Conservation (phyloP, 2,113 vertebrate genomes). For the Phylloscopus trochilus region DNA sequence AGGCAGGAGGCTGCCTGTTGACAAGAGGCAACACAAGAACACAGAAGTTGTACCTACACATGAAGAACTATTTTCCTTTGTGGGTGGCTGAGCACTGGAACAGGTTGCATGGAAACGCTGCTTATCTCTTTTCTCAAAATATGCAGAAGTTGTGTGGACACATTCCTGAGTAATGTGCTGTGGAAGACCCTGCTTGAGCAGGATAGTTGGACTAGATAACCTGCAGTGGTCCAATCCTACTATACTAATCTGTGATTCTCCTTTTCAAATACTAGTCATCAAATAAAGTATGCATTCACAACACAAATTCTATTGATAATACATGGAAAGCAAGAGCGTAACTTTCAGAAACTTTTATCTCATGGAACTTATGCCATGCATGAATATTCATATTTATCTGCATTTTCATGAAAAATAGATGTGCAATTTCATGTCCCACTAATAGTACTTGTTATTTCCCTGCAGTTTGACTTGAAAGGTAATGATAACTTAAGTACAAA, state of each 20-base stretch:
- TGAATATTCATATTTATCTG: background rate
- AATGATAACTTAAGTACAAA: background rate
- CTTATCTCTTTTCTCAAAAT: background rate
- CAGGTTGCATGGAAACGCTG: background rate
- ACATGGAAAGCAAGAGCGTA: background rate
- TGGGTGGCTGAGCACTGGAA: background rate
- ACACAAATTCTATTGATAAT: background rate
- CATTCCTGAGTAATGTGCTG: background rate
- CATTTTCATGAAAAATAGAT: background rate
- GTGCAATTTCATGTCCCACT: background rate
- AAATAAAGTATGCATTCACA: background rate
- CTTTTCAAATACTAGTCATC: background rate
- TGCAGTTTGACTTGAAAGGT: background rate
- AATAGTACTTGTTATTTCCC: background rate
- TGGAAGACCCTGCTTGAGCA: background rate
- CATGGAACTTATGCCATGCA: background rate
- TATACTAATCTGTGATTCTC: background rate
- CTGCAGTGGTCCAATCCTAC: background rate
- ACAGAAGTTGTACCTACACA: background rate
- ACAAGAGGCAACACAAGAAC: background rate
- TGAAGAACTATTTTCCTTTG: background rate
- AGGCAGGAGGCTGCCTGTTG: background rate
- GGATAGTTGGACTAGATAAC: background rate
- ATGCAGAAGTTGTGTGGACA: background rate
- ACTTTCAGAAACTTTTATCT: background rate